phyloP scores from a whole-genome alignment of 2,888 invertebrate species.

The Heliothis peltigera region DNA sequence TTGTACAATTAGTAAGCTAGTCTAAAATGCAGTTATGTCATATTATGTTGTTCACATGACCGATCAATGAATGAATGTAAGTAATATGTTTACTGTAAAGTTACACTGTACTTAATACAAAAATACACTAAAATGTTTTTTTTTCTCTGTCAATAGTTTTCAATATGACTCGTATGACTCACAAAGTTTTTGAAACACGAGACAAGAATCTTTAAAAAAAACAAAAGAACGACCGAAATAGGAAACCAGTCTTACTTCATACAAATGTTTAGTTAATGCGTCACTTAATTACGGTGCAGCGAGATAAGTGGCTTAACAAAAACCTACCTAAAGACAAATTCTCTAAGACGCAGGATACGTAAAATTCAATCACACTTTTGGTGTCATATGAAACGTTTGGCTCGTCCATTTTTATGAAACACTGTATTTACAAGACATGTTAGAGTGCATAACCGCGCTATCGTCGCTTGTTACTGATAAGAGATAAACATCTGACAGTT shows the following conservation, averaged over 20 bases:
- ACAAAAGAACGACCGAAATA: neutral
- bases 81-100: neutral
- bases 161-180: too few species aligned
- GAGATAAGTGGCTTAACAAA: conserved; percentile 37
- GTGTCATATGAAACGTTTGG: conserved; percentile 68
- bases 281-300: conserved; percentile 22
- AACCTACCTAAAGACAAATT: conserved; percentile 76
- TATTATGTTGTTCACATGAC: conserved; percentile 14
- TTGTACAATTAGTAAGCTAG: neutral
- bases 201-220: neutral
- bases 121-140: too few species aligned
- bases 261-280: conserved; percentile 18
- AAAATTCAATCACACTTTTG: conserved; percentile 77
- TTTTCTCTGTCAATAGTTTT: too few species aligned
- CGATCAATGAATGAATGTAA: conserved; percentile 2
- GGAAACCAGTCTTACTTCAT: conserved; percentile 6
- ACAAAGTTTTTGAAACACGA: neutral
- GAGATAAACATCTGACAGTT: conserved; percentile 64
- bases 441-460: conserved; percentile 58
- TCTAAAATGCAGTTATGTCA: conserved; percentile 5
- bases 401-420: conserved; percentile 71
- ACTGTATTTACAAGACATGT: conserved; percentile 37
- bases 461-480: conserved; percentile 70
- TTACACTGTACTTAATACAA: too few species aligned
- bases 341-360: conserved; percentile 74